A percentile compares a stretch with the other conserved stretches of the same genome.
These are phyloP conservation scores for Nothocercus nigrocapillus DNA, from an alignment of 2,113 vertebrate genomes.

Conservation along the genomic window DNA sequence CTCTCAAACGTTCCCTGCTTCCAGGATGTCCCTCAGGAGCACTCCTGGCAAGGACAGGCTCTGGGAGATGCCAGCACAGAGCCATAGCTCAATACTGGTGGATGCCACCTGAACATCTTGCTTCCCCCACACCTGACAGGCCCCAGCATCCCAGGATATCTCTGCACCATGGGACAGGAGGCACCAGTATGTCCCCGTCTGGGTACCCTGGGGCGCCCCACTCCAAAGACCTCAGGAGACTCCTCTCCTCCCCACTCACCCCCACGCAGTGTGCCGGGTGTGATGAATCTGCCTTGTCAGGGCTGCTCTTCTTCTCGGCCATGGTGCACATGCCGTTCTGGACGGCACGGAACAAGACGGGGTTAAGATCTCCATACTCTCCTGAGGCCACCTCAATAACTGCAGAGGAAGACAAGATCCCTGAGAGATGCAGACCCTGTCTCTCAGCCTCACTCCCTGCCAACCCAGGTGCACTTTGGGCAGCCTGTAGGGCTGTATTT, in stretches of 20 bases:
- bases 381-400: slow-evolving; percentile 98
- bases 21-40: not conserved
- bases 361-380: slow-evolving; percentile 96
- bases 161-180: not conserved
- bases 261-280: slow-evolving; percentile 81
- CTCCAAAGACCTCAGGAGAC: not conserved
- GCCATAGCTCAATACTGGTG: not conserved
- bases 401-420: slow-evolving; percentile 54
- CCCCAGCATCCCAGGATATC: not conserved
- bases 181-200: not conserved
- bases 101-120: not conserved
- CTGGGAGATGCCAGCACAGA: not conserved
- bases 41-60: not conserved
- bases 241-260: slow-evolving; percentile 76
- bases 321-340: slow-evolving; percentile 92
- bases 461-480: fast-evolving
- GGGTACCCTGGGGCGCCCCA: not conserved
- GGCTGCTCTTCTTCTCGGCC: slow-evolving; percentile 89
- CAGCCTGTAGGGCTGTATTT: not conserved
- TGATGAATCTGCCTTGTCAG: slow-evolving; percentile 82
- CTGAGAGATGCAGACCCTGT: not conserved
- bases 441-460: not conserved
- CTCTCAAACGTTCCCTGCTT: not conserved
- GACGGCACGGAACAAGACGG: slow-evolving; percentile 92
- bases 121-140: fast-evolving